Percentiles rank a stretch among this genome's conserved stretches.
Conservation (phyloP, 23 tunicate genomes). For the Styela clava region DNA sequence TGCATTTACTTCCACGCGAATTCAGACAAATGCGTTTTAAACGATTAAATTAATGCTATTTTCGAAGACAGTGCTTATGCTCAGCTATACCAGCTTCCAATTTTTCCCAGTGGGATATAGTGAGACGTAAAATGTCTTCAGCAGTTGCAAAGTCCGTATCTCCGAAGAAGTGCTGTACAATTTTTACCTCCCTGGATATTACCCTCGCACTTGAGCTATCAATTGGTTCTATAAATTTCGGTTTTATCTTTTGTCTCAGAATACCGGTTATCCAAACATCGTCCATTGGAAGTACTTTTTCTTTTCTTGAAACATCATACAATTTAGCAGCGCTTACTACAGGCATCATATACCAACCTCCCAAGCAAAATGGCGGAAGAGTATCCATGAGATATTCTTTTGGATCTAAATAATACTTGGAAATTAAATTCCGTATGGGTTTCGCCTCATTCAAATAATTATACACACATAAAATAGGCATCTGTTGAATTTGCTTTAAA, state of each 20-base stretch:
- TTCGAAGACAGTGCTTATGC: no score
- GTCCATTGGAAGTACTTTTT: constrained; percentile 27
- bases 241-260: no score
- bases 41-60: no score
- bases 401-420: constrained; percentile 20
- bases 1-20: no score
- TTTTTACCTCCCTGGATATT: no score
- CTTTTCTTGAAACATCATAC: neutral
- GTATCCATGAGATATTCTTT: constrained; percentile 2
- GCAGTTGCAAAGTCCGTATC: no score
- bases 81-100: no score
- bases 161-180: no score
- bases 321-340: constrained; percentile 3
- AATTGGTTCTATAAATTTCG: neutral
- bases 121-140: no score
- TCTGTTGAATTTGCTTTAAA: neutral
- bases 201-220: no score
- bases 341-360: constrained; percentile 31
- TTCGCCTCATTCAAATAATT: neutral
- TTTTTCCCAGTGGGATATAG: neutral
- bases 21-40: no score
- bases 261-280: constrained; percentile 29
- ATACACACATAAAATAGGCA: constrained; percentile 20
- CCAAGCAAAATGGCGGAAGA: constrained; percentile 18
- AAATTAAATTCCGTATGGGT: neutral